Base-by-base conservation (phyloP, 2,888 invertebrate genomes). In the Oxycera nigricornis region DNA sequence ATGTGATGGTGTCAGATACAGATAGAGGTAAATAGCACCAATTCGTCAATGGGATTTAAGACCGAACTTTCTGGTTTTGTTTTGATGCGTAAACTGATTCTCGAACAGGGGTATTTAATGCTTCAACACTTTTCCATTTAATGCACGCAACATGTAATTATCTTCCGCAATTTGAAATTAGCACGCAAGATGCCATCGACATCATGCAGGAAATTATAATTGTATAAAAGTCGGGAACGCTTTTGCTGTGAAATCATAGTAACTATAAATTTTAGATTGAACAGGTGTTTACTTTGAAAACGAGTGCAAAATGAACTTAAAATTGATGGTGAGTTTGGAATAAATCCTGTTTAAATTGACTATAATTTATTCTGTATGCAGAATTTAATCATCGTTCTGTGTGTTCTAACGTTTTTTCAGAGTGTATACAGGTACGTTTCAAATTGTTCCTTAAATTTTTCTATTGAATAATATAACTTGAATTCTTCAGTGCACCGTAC, bases 401-500 rank as follows among this genome's bases (percentile, higher is more conserved):
- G 52, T 22, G n/a, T 55, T 22, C 20, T 31, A 17, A 11, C 11
- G 11, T 31, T 70, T 22, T 2, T 70, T 4, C 70, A 17, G 6
- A n/a, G 31, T 22, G 70, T 30, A 4, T 52, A 20, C 20, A 70
- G 70, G 70, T 70, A 70, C 30, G n/a, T 6, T 1, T 6, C 0
- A n/a, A 2, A 24, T 7, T 2, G 11, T 3, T 17, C 3, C 17
- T 3, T 46, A 7, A 46, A 7, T 2, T 14, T 17, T 46, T 35
- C 11, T 35, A 14, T 17, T 7, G 3, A 46, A 57, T 35, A 7
- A 46, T 3, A 46, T 46, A 7, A 3, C 14, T 46, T 46, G 2
- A 2, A 11, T 46, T 57, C n/a, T 73, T 3, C 55, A 76, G 28
- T 52, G 79, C 78, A 20, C 77, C 80, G 31, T 81, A 82, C 26